Evolutionary conservation across 1,140 invertebrate genomes (phyloP).

Genomic region (Saxidomus purpurata): DNA sequence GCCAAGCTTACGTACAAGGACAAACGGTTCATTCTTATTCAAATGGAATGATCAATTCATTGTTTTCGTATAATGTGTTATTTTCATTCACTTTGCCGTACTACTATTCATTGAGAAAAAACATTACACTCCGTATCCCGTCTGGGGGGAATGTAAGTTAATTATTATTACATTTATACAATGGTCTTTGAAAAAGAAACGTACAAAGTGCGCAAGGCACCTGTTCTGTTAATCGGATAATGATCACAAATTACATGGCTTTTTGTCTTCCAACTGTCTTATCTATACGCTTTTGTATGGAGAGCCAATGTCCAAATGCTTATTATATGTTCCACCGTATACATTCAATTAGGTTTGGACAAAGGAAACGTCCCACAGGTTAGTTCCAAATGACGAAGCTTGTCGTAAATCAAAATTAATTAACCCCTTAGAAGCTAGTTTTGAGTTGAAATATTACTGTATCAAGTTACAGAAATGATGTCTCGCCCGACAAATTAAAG

Average conservation of each 20-base stretch:
- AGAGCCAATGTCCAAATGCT: neutral
- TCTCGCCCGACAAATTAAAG: conserved; percentile 47
- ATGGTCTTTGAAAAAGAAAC: conserved; percentile 5
- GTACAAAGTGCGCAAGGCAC: conserved; percentile 16
- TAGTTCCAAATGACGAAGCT: conserved; percentile 40
- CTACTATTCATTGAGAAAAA: conserved; percentile 26
- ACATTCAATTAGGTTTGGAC: conserved; percentile 19
- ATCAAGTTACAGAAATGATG: conserved; percentile 25
- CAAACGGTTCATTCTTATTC: neutral
- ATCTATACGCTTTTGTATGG: conserved; percentile 16
- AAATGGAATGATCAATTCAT: neutral
- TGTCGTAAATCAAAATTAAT: conserved; percentile 42
- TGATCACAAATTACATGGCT: conserved; percentile 40
- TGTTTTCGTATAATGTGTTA: neutral
- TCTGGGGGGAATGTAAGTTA: conserved; percentile 8
- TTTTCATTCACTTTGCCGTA: conserved; percentile 9
- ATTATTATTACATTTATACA: conserved; percentile 9
- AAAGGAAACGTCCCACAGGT: conserved; percentile 2
- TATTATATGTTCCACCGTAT: conserved; percentile 29
- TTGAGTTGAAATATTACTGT: conserved; percentile 37
- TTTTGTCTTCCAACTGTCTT: conserved; percentile 46
- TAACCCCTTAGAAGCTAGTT: conserved; percentile 38
- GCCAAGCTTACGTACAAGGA: neutral
- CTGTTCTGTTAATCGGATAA: conserved; percentile 35
- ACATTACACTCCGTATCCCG: neutral